These are phyloP conservation scores for Corapipo altera DNA, from an alignment of 2,113 vertebrate species.

Conservation along the genomic window DNA sequence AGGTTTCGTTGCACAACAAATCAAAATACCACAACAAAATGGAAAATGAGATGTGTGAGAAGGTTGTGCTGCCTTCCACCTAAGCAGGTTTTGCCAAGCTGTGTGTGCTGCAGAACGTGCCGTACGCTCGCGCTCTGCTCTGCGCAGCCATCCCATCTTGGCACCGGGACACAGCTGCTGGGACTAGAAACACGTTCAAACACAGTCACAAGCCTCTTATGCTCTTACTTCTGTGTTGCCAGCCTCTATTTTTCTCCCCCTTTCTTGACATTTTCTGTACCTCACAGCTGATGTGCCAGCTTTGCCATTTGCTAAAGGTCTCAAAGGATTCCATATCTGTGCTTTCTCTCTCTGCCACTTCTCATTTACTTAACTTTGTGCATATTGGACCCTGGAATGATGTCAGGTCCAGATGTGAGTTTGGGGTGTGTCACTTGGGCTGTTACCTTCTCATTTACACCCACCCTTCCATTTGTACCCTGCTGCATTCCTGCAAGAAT, in stretches of 20 bases:
- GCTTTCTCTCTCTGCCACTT: not conserved
- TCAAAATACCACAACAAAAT: not conserved
- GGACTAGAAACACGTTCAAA: accelerated
- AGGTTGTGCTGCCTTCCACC: not conserved
- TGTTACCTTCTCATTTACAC: not conserved
- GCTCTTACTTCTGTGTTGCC: not conserved
- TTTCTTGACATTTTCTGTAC: not conserved
- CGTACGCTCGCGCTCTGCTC: not conserved
- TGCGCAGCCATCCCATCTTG: not conserved
- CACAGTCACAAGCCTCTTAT: not conserved
- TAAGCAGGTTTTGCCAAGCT: not conserved
- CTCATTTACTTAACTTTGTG: not conserved
- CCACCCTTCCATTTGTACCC: not conserved
- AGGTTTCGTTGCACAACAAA: not conserved
- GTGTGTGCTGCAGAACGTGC: not conserved
- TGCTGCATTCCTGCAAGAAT: not conserved
- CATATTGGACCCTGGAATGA: accelerated
- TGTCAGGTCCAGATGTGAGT: not conserved
- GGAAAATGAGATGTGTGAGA: not conserved
- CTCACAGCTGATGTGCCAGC: not conserved
- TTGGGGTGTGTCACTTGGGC: not conserved
- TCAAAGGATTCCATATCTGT: not conserved
- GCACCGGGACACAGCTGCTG: not conserved
- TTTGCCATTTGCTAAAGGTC: not conserved
- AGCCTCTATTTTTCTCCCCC: not conserved